These are phyloP conservation scores for Cantharis rustica DNA, from an alignment of 2,888 invertebrate genomes.

Conservation along the genomic window DNA sequence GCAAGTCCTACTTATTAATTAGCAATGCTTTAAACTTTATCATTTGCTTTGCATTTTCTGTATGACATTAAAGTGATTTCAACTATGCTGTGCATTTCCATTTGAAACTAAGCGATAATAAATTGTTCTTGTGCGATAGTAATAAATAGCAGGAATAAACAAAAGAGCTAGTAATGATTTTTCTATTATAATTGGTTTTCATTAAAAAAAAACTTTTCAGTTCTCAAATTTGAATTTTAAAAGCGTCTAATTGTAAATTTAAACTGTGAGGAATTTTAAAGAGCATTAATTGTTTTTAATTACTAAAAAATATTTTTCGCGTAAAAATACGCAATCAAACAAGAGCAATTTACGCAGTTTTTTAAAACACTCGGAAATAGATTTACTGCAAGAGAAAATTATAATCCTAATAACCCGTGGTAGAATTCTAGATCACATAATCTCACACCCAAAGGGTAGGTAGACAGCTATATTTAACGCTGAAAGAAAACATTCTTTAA, in stretches of 20 bases:
- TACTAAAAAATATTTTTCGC: too few species aligned
- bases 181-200: background rate
- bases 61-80: background rate
- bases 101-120: background rate
- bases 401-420: too few species aligned
- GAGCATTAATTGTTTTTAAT: too few species aligned
- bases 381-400: too few species aligned
- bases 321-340: too few species aligned
- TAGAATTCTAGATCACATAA: too few species aligned
- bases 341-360: too few species aligned
- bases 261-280: too few species aligned
- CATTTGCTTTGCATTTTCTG: background rate
- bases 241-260: background rate
- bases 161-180: background rate
- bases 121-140: background rate
- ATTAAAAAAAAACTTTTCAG: background rate
- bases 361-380: too few species aligned
- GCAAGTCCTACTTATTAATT: constrained; percentile 7
- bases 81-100: background rate
- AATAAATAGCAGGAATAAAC: background rate
- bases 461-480: too few species aligned
- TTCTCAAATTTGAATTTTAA: background rate
- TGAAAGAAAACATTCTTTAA: too few species aligned
- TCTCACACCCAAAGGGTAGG: too few species aligned
- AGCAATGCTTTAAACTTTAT: background rate